Percentiles rank a stretch among this genome's conserved stretches.
Evolutionary conservation across 2,113 vertebrate species (phyloP).

Genomic region (Cervus canadensis): DNA sequence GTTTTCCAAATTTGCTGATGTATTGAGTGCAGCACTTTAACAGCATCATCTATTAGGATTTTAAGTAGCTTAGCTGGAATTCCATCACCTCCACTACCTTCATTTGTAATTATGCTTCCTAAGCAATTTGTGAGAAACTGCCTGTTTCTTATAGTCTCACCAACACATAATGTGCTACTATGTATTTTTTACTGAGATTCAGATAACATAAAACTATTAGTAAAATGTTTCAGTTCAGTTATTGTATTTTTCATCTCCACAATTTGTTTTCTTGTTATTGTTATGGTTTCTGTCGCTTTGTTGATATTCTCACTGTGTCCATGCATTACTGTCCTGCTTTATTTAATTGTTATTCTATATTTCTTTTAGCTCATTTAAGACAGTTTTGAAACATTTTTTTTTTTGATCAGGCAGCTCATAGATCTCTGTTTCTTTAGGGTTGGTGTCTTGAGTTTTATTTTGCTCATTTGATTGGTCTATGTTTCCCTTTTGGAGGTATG

Average conservation of each 20-base stretch:
- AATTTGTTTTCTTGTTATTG: not conserved
- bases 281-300: not conserved
- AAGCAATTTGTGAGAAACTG: not conserved
- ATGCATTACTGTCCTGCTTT: not conserved
- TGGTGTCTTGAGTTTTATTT: not conserved
- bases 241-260: not conserved
- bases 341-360: not conserved
- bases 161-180: not conserved
- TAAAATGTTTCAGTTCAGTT: not conserved
- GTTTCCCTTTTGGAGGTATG: not conserved
- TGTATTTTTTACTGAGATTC: not conserved
- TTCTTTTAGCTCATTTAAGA: not conserved
- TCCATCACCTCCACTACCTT: not conserved
- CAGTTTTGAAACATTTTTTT: not conserved
- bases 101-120: not conserved
- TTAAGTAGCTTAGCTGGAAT: not conserved
- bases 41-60: not conserved
- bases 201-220: not conserved
- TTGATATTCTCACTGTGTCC: not conserved
- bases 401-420: not conserved
- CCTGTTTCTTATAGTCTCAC: not conserved
- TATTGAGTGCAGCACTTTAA: not conserved
- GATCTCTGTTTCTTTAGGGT: not conserved
- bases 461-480: not conserved
- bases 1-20: not conserved